A percentile compares a stretch with the other conserved stretches of the same genome.
Evolutionary conservation across 2,797 vertebrate genomes (phyloP).

Genomic region (Lutjanus campechanus): DNA sequence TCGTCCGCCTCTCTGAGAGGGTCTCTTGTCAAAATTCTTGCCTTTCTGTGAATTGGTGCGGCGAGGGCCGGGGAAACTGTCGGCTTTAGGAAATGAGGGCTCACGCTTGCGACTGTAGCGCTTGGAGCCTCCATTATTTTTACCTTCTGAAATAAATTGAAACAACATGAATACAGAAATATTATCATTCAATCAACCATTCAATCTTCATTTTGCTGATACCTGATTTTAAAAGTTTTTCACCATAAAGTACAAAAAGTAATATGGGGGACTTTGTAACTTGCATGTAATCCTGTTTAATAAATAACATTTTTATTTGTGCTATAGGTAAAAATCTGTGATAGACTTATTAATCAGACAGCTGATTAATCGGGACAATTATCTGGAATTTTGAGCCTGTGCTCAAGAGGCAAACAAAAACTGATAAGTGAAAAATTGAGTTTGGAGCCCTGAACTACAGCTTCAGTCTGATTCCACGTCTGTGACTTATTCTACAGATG

Average conservation of each 20-base stretch:
- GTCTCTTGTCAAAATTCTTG: slow-evolving; percentile 99
- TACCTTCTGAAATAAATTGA: slow-evolving; percentile 86
- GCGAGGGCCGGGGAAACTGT: slow-evolving; percentile 92
- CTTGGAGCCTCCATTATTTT: slow-evolving; percentile 94
- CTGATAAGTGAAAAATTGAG: too few species aligned
- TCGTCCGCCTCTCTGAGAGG: slow-evolving; percentile 92
- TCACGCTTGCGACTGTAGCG: slow-evolving; percentile 96
- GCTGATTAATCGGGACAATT: too few species aligned
- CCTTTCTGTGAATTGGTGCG: slow-evolving; percentile 99
- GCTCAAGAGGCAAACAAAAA: too few species aligned
- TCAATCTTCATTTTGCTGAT: background rate
- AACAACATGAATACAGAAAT: background rate
- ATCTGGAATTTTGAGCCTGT: too few species aligned
- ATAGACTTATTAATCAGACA: too few species aligned
- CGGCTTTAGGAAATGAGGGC: slow-evolving; percentile 92
- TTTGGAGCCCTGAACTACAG: too few species aligned
- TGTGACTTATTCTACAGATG: too few species aligned
- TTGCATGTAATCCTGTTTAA: too few species aligned
- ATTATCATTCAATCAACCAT: background rate
- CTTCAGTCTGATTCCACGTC: too few species aligned
- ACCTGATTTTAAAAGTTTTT: background rate
- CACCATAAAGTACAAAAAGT: background rate
- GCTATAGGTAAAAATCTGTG: too few species aligned
- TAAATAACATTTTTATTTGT: too few species aligned
- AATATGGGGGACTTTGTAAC: too few species aligned